Conservation (phyloP, 1,140 invertebrate species). For the Augochlora pura region DNA sequence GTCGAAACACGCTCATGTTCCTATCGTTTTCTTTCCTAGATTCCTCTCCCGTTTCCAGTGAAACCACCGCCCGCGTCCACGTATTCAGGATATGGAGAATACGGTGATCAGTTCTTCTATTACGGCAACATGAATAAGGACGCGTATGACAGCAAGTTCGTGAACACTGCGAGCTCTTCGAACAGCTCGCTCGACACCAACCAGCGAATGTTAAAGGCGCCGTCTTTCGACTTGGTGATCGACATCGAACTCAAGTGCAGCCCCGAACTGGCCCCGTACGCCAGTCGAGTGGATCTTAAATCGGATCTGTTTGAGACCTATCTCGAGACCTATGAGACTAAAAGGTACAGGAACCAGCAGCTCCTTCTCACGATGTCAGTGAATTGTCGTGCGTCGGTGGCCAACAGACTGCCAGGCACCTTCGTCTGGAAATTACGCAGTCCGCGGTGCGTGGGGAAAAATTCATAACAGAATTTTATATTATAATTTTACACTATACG, state of each 20-base stretch:
- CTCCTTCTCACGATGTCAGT: slow-evolving; percentile 69
- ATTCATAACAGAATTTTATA: slow-evolving; percentile 2
- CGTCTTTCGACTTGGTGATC: slow-evolving; percentile 67
- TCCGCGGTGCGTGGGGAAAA: slow-evolving; percentile 34
- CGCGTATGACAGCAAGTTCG: slow-evolving; percentile 73
- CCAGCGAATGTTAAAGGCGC: slow-evolving; percentile 6
- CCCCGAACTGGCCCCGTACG: slow-evolving; percentile 72
- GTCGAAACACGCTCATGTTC: neutral
- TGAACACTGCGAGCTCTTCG: slow-evolving; percentile 10
- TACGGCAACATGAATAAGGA: slow-evolving; percentile 78
- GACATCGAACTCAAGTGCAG: slow-evolving; percentile 72
- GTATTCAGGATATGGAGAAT: slow-evolving; percentile 77
- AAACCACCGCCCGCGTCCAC: slow-evolving; percentile 66
- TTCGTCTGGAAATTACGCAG: slow-evolving; percentile 71
- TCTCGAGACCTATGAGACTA: slow-evolving; percentile 53
- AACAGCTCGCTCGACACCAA: slow-evolving; percentile 47
- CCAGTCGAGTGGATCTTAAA: slow-evolving; percentile 61
- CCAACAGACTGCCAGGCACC: slow-evolving; percentile 69
- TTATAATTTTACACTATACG: neutral
- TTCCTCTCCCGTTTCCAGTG: slow-evolving; percentile 23
- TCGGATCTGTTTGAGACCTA: slow-evolving; percentile 67
- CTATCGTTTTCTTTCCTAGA: neutral
- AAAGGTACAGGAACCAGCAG: slow-evolving; percentile 56
- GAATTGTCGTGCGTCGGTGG: slow-evolving; percentile 67
- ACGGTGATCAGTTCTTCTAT: slow-evolving; percentile 74